These are phyloP conservation scores for Amphiduros pacificus DNA, from an alignment of 2,888 invertebrate genomes.

Conservation along the genomic window DNA sequence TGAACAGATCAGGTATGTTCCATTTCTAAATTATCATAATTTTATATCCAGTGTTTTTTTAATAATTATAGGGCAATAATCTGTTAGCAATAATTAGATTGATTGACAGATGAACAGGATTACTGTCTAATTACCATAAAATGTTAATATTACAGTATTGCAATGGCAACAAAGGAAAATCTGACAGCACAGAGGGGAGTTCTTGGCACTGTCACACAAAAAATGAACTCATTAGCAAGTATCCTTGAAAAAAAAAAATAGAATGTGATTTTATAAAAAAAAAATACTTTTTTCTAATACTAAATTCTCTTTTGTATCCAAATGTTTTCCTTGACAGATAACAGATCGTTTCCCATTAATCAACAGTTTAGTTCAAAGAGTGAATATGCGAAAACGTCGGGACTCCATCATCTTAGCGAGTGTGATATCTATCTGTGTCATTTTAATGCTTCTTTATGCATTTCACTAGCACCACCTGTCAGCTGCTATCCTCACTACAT, in stretches of 20 bases:
- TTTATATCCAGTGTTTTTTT: neutral
- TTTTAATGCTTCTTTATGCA: constrained; percentile 68
- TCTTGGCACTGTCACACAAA: constrained; percentile 86
- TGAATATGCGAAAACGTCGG: constrained; percentile 89
- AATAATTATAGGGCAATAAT: too few relatives aligned
- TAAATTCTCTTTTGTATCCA: neutral
- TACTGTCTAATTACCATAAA: neutral
- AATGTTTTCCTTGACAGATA: constrained; percentile 20
- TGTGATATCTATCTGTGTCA: constrained; percentile 85
- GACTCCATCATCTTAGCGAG: constrained; percentile 90
- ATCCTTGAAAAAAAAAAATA: constrained; percentile 40
- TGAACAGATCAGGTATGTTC: constrained; percentile 79
- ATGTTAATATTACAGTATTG: constrained; percentile 68
- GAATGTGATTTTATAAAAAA: neutral
- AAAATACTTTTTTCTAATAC: neutral
- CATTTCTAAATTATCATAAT: neutral
- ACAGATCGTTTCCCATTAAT: constrained; percentile 71
- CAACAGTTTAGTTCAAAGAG: constrained; percentile 80
- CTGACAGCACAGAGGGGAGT: constrained; percentile 84
- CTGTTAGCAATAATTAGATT: neutral
- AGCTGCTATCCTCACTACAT: too few relatives aligned
- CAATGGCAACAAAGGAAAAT: constrained; percentile 94
- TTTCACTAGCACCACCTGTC: too few relatives aligned
- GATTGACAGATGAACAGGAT: neutral
- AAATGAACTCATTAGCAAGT: constrained; percentile 87